Evolutionary conservation across 2,797 vertebrate species (phyloP).

Genomic region (Somateria mollissima): DNA sequence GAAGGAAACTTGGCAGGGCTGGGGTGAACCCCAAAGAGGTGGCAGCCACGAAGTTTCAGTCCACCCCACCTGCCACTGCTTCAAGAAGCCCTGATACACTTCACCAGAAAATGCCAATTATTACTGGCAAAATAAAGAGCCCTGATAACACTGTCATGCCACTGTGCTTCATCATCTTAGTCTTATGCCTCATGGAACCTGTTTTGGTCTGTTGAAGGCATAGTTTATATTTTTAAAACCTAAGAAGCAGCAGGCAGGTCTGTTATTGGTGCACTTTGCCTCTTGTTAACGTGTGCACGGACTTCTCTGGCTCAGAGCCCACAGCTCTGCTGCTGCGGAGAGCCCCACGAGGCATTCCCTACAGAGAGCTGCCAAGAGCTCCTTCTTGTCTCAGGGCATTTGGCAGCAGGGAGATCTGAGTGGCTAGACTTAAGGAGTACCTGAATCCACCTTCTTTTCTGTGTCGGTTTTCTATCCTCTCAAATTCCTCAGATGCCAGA

Average conservation of each 20-base stretch:
- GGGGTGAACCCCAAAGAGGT: neutral
- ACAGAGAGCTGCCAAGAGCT: neutral
- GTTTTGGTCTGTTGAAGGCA: neutral
- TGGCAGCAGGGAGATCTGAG: conserved; percentile 1
- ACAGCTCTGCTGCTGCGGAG: conserved; percentile 21
- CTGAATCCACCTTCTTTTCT: conserved; percentile 84
- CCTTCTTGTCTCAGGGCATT: conserved; percentile 19
- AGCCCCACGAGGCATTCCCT: neutral
- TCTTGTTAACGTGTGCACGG: neutral
- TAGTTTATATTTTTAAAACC: conserved; percentile 3
- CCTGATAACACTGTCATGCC: neutral
- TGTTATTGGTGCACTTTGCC: neutral
- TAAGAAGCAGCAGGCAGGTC: conserved; percentile 6
- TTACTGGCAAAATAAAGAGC: neutral
- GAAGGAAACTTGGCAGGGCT: neutral
- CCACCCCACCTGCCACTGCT: neutral
- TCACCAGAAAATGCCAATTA: neutral
- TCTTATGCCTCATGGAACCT: neutral
- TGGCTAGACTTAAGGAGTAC: conserved; percentile 72
- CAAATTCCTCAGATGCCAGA: conserved; percentile 96
- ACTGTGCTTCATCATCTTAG: neutral
- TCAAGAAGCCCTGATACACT: neutral
- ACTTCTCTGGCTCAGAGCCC: conserved; percentile 7
- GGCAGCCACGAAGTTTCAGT: neutral
- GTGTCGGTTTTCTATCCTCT: conserved; percentile 91